Base-by-base conservation (phyloP, 2,888 invertebrate genomes). In the Orthosia incerta region DNA sequence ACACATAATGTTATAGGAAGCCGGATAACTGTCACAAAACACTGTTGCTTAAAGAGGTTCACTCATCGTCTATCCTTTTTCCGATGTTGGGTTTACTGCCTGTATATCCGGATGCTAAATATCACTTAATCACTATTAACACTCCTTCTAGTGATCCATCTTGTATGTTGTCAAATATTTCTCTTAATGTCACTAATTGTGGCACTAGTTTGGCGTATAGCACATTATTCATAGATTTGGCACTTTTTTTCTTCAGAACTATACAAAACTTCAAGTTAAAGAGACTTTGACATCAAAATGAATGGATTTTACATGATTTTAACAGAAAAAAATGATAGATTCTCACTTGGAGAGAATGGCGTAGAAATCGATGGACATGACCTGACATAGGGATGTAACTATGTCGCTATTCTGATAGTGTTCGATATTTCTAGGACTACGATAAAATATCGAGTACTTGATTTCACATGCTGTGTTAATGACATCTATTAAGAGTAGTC, bases 391-490 rank as follows among this genome's bases (percentile, higher is more conserved):
- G 45, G 67, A 73, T 77, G 72, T 39, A 45, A 45, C 45, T 16
- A 18, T 4, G 64, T 0, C 12, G 56, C 9, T 57, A 80, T 78
- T 80, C 20, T 65, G n/a, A 3, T n/a, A 55, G 53, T 50, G 45
- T 15, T 5, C 63, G 80, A 80, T 65, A 83, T 61, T 79, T 79
- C 51, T 71, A 18, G 76, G n/a, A 11, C 18, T 26, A 13, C 13
- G 18, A 50, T 53, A 63, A 50, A 53, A 0, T 59, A 45, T 80
- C 75, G 80, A 80, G 18, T 16, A 56, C 7, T 51, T 39, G 51
- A 23, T 26, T 13, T 16, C 4, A 15, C 12, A 9, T 3, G 2
- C 4, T n/a, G 1, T 23, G 0, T 20, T 57, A 5, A 16, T 48
- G 4, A 62, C 15, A 18, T 18, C 9, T 48, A 5, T 48, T 12